Conservation (phyloP, 2,888 invertebrate species). For the Cepaea hortensis region DNA sequence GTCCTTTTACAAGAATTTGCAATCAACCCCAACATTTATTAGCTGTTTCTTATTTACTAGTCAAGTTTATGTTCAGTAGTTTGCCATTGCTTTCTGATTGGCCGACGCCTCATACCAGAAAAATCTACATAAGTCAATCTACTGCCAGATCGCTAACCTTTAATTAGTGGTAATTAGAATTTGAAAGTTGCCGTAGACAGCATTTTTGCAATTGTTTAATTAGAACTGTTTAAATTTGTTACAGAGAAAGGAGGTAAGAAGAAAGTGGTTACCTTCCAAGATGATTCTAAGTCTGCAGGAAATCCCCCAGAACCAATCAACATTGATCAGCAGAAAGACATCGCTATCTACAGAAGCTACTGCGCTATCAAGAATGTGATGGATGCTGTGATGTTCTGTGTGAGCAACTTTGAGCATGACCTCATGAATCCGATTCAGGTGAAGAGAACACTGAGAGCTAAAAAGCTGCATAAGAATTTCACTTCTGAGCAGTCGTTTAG, state of each 20-base stretch:
- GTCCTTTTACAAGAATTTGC: too few relatives aligned
- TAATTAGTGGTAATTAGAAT: too few relatives aligned
- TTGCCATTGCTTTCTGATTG: too few relatives aligned
- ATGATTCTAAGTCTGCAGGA: conserved; percentile 36
- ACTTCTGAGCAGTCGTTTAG: conserved; percentile 46
- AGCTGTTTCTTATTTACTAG: too few relatives aligned
- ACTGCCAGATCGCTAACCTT: too few relatives aligned
- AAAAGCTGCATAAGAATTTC: conserved; percentile 46
- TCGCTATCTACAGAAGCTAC: conserved; percentile 68
- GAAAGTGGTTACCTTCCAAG: conserved; percentile 66
- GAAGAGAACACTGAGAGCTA: conserved; percentile 36
- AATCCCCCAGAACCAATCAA: conserved; percentile 55
- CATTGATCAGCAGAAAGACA: conserved; percentile 69
- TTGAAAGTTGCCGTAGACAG: not conserved
- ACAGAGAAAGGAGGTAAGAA: conserved; percentile 51
- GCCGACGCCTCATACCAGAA: too few relatives aligned
- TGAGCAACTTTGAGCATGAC: conserved; percentile 59
- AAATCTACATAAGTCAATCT: too few relatives aligned
- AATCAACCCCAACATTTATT: too few relatives aligned
- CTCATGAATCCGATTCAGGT: conserved; percentile 63
- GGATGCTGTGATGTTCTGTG: conserved; percentile 70
- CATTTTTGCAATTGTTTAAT: not conserved
- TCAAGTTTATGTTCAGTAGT: too few relatives aligned
- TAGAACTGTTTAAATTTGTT: not conserved
- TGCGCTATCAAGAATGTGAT: conserved; percentile 70